phyloP scores from a whole-genome alignment of 2,888 invertebrate species.

The Napeogenes sylphis region DNA sequence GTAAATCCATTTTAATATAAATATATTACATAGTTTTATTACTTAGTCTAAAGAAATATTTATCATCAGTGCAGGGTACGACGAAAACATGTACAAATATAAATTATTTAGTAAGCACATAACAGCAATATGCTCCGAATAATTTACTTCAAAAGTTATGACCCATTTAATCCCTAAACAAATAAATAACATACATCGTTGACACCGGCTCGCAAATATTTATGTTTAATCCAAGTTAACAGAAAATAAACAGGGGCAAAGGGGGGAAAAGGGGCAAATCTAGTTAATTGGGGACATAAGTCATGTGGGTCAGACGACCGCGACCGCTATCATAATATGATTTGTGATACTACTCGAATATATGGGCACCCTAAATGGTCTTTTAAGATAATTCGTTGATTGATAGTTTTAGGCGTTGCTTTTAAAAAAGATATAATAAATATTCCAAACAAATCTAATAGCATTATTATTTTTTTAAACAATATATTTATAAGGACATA shows the following conservation, averaged over 20 bases:
- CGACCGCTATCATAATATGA: slow-evolving; percentile 56
- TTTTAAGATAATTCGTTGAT: too few relatives aligned
- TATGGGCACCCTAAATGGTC: slow-evolving; percentile 40
- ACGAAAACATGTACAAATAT: too few relatives aligned
- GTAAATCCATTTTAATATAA: too few relatives aligned
- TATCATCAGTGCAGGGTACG: too few relatives aligned
- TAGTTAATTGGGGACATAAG: slow-evolving; percentile 68
- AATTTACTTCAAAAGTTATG: slow-evolving; percentile 12
- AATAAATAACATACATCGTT: slow-evolving; percentile 37
- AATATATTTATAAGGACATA: too few relatives aligned
- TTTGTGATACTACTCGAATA: slow-evolving; percentile 63
- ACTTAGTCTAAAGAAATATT: too few relatives aligned
- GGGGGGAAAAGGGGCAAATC: slow-evolving; percentile 31
- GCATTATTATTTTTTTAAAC: too few relatives aligned
- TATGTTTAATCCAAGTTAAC: slow-evolving; percentile 51
- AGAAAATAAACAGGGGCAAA: slow-evolving; percentile 54
- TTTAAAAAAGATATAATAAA: too few relatives aligned
- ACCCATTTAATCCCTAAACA: slow-evolving; percentile 25
- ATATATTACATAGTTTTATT: too few relatives aligned
- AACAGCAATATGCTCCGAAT: not conserved
- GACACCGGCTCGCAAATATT: slow-evolving; percentile 42
- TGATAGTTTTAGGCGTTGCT: not conserved
- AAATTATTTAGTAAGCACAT: too few relatives aligned
- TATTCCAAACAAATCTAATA: too few relatives aligned
- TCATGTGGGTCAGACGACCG: slow-evolving; percentile 49